phyloP scores from a whole-genome alignment of 2,113 vertebrate genomes.

The Mohoua ochrocephala region DNA sequence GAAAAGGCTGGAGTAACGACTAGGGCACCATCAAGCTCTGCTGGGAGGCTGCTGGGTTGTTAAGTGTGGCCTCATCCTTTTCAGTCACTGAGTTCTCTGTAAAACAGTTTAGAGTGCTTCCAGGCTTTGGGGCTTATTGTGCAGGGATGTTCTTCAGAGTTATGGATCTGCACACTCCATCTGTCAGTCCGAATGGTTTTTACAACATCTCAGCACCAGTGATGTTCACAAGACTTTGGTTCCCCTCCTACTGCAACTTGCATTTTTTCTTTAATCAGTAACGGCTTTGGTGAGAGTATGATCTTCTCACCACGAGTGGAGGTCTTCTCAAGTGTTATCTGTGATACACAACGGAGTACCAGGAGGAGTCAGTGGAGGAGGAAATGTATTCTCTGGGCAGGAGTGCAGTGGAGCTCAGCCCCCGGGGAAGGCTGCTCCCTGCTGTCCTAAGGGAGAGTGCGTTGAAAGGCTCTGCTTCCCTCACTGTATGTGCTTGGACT shows the following conservation, averaged over 20 bases:
- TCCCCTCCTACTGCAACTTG: neutral
- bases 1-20: rapidly evolving
- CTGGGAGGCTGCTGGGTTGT: neutral
- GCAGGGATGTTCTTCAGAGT: neutral
- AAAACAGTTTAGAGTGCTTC: rapidly evolving
- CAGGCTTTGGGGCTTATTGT: neutral
- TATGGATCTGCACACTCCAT: neutral
- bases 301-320: neutral
- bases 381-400: neutral
- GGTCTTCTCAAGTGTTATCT: neutral
- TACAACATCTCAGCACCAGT: neutral
- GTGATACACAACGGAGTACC: rapidly evolving
- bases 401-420: neutral
- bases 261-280: neutral
- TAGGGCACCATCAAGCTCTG: rapidly evolving
- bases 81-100: neutral
- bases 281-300: neutral
- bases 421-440: neutral
- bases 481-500: rapidly evolving
- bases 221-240: neutral
- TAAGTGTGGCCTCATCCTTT: rapidly evolving
- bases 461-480: neutral
- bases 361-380: neutral
- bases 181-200: neutral
- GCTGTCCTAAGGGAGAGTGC: neutral